phyloP scores from a whole-genome alignment of 2,113 vertebrate species.

The Python bivittatus region DNA sequence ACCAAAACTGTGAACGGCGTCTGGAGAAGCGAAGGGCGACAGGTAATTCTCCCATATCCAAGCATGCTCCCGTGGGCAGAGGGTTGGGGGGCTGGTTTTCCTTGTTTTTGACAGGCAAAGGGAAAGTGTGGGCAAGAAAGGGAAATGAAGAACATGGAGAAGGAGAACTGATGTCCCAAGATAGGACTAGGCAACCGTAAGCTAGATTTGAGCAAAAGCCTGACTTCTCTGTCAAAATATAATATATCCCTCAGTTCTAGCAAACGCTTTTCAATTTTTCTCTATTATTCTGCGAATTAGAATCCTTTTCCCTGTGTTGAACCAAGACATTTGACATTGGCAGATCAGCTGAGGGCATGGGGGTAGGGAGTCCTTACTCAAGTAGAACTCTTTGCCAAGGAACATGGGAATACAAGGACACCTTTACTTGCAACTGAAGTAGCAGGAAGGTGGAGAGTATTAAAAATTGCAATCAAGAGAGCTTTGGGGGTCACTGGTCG shows the following conservation, averaged over 20 bases:
- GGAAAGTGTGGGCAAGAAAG: background rate
- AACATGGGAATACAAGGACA: background rate
- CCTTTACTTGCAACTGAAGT: background rate
- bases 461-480: background rate
- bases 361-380: background rate
- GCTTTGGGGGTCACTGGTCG: background rate
- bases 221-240: background rate
- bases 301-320: too few species aligned
- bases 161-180: background rate
- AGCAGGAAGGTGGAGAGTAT: background rate
- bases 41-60: conserved; percentile 73
- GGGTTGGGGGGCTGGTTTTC: background rate
- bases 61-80: fast-evolving
- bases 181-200: background rate
- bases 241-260: background rate
- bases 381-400: background rate
- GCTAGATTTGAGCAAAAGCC: background rate
- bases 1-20: conserved; percentile 97
- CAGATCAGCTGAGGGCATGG: too few species aligned
- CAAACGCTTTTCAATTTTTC: background rate
- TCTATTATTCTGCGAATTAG: background rate
- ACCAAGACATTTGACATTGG: background rate
- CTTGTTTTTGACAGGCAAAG: background rate
- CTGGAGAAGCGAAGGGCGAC: conserved; percentile 93
- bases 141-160: background rate